Conservation (phyloP, 2,113 vertebrate genomes). For the Lanius collurio region DNA sequence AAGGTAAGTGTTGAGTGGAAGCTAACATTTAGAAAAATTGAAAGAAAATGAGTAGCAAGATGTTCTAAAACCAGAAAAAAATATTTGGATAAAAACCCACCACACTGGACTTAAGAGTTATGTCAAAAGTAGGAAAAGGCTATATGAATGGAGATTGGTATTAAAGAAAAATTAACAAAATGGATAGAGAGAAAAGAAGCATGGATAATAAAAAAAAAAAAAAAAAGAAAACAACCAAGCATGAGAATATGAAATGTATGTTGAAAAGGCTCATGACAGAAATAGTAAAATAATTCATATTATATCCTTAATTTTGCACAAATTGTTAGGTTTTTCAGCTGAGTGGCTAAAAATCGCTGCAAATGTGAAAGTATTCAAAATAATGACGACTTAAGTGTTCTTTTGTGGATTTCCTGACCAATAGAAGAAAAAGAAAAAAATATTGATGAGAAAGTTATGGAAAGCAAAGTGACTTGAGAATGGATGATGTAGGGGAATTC, state of each 20-base stretch:
- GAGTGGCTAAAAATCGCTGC: neutral
- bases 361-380: neutral
- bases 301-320: neutral
- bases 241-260: neutral
- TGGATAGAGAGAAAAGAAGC: neutral
- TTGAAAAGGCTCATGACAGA: neutral
- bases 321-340: neutral
- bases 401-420: neutral
- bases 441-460: neutral
- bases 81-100: fast-evolving
- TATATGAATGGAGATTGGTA: fast-evolving
- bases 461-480: neutral
- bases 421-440: neutral
- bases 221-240: neutral
- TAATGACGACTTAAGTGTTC: neutral
- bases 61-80: neutral
- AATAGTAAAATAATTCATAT: neutral
- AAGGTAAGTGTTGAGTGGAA: neutral
- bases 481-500: neutral
- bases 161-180: neutral
- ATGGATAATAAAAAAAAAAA: neutral
- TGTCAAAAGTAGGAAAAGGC: neutral
- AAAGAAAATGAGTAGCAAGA: neutral
- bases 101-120: neutral
- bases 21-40: neutral